Base-by-base conservation (phyloP, 2,888 invertebrate genomes). In the Dynastes grantii region DNA sequence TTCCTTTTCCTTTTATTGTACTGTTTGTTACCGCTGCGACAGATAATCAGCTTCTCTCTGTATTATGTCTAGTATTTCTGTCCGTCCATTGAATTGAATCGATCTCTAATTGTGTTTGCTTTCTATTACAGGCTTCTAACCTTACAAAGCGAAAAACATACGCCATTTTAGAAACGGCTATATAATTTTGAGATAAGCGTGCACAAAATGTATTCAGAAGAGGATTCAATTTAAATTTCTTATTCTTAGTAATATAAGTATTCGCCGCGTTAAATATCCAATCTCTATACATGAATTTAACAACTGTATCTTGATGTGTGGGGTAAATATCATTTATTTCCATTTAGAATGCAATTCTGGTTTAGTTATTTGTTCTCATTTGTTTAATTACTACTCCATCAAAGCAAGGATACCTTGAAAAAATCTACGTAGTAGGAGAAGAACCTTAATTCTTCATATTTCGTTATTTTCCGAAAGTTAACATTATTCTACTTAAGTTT, bases 91-190 rank as follows among this genome's bases (percentile, higher is more conserved):
- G 68, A 49, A 68, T 68, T 22, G 29, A n/a, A 68, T 51, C n/a
- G 49, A 68, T 68, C 51, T 67, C 3, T 45, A 67, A 67, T 67
- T 45, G n/a, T 67, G 22, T 45, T 67, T 67, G 67, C 49, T 51
- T 68, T 49, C 49, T 68, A 68, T 27, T 49, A 61, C 6, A 68
- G 4, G 51, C 9, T 68, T 27, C 27, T 68, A 49, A 49, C 2
- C 67, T 40, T 40, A 27, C 45, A 49, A 8, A 68, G 13, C 22
- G 45, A 16, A 27, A 29, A 45, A 6, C 45, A 45, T 45, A 49
- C 32, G 5, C 11, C 65, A 4, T 40, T 40, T 16, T 32, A 13
- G 16, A 61, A 61, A 11, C 1, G 27, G 1, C 9, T 29, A 29
- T 29, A 61, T 2, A 61, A 61, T 29, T 61, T 61, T 3, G 6